Evolutionary conservation across 1,140 invertebrate species (phyloP).

Genomic region (Cataglyphis hispanica): DNA sequence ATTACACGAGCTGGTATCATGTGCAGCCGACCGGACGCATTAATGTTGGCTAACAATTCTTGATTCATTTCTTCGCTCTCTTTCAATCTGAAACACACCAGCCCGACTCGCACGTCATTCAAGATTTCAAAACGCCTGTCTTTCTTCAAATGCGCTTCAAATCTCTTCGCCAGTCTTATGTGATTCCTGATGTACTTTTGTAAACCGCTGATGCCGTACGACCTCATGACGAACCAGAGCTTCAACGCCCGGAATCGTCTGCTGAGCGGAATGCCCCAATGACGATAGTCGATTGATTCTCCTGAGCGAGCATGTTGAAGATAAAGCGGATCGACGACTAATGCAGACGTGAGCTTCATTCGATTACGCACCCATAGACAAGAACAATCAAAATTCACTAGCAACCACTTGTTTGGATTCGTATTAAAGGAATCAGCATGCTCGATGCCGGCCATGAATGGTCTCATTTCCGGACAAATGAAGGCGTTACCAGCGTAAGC

Average conservation of each 20-base stretch:
- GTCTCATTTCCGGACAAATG: constrained; percentile 94
- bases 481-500: constrained; percentile 95
- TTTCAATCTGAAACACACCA: constrained; percentile 90
- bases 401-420: constrained; percentile 97
- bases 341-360: constrained; percentile 95
- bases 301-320: constrained; percentile 93
- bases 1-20: constrained; percentile 95
- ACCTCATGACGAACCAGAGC: constrained; percentile 95
- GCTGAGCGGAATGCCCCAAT: constrained; percentile 96
- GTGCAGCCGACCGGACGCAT: constrained; percentile 95
- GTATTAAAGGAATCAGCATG: constrained; percentile 96
- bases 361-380: constrained; percentile 96
- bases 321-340: constrained; percentile 98
- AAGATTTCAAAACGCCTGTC: constrained; percentile 94
- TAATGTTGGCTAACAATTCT: constrained; percentile 93
- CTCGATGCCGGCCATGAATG: constrained; percentile 92
- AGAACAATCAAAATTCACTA: constrained; percentile 96
- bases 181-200: constrained; percentile 95
- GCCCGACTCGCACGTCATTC: constrained; percentile 92
- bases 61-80: constrained; percentile 93
- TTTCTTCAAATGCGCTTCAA: constrained; percentile 91
- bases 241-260: constrained; percentile 95
- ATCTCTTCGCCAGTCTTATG: constrained; percentile 94
- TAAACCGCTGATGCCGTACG: constrained; percentile 93
- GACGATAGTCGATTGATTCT: constrained; percentile 94